Conservation (phyloP, 1,140 invertebrate genomes). For the Phenacoccus solenopsis region DNA sequence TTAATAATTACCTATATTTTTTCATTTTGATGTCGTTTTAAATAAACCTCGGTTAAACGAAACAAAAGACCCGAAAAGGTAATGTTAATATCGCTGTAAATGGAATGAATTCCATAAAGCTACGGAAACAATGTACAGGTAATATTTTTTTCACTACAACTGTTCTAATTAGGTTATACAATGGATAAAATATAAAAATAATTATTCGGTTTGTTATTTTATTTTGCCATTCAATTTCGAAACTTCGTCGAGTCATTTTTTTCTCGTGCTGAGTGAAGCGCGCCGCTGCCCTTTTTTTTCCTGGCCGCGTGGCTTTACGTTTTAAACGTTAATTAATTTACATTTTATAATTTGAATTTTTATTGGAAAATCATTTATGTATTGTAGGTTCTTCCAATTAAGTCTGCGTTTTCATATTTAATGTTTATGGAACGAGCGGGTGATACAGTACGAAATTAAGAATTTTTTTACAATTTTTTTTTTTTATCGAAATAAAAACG, state of each 20-base stretch:
- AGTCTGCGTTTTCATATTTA: background rate
- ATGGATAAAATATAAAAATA: background rate
- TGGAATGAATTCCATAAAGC: background rate
- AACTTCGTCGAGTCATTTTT: background rate
- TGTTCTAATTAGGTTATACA: background rate
- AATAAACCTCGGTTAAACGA: background rate
- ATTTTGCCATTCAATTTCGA: background rate
- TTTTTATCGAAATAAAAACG: too few relatives aligned
- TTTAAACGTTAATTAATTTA: background rate
- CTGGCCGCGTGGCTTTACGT: background rate
- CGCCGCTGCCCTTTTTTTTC: background rate
- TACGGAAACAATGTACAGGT: constrained; percentile 1
- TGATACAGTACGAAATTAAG: too few relatives aligned
- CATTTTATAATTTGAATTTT: background rate
- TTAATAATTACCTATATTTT: too few relatives aligned
- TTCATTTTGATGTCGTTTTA: background rate
- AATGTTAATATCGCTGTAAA: background rate
- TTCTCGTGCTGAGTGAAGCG: background rate
- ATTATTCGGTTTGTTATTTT: background rate
- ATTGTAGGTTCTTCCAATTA: background rate
- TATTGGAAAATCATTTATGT: background rate
- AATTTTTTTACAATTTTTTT: too few relatives aligned
- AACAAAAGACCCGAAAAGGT: constrained; percentile 1
- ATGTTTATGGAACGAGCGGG: background rate
- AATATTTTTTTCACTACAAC: background rate